phyloP scores from a whole-genome alignment of 2,113 vertebrate genomes.

The Lycaon pictus region DNA sequence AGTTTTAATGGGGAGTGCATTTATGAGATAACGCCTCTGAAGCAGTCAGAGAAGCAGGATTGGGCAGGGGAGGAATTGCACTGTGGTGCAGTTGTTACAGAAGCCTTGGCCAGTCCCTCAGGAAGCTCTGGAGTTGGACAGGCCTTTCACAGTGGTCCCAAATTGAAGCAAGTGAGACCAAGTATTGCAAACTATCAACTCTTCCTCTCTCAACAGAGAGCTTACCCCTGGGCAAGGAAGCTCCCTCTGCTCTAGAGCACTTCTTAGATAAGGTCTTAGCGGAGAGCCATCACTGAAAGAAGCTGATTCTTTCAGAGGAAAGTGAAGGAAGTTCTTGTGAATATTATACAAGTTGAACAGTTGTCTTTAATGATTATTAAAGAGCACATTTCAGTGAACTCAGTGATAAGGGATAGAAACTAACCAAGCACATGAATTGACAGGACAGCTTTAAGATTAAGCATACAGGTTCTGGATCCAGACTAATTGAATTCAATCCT shows the following conservation, averaged over 20 bases:
- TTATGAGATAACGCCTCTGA: neutral
- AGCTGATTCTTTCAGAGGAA: neutral
- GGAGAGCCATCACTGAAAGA: neutral
- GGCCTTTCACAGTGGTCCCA: neutral
- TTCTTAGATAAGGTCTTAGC: neutral
- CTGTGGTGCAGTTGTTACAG: neutral
- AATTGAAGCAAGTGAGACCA: neutral
- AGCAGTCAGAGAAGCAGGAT: neutral
- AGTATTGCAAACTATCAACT: neutral
- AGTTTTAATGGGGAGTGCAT: neutral
- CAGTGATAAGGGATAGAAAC: neutral
- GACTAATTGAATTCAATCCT: neutral
- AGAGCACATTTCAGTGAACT: neutral
- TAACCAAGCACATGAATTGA: neutral
- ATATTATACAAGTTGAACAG: neutral
- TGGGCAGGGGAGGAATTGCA: neutral
- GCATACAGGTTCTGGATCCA: neutral
- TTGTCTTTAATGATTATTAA: neutral
- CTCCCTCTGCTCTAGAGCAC: neutral
- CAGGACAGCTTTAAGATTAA: neutral
- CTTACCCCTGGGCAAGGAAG: neutral
- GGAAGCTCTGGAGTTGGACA: neutral
- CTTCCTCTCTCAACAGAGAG: neutral
- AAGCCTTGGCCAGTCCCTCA: neutral
- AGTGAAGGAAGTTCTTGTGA: neutral